These are phyloP conservation scores for Plecturocebus donacophilus DNA, from an alignment of 2,113 vertebrate genomes.

Conservation along the genomic window DNA sequence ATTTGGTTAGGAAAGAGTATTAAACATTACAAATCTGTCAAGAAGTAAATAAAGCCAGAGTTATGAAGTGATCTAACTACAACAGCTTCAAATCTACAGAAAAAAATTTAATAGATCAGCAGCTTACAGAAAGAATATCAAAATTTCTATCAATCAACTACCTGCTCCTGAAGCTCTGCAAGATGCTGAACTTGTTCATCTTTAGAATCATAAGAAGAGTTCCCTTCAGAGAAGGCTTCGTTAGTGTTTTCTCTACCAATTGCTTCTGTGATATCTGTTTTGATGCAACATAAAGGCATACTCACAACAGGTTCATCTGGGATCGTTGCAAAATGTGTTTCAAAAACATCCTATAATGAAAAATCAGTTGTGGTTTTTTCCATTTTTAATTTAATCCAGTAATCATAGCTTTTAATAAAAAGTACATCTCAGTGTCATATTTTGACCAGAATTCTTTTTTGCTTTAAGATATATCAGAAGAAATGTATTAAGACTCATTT, in stretches of 20 bases:
- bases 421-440: not conserved
- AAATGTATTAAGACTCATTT: not conserved
- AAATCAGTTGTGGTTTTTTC: constrained; percentile 43
- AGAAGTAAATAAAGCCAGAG: not conserved
- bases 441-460: constrained; percentile 33
- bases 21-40: not conserved
- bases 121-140: not conserved
- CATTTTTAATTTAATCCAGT: constrained; percentile 4
- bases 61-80: not conserved
- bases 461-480: not conserved
- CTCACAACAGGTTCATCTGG: constrained; percentile 83
- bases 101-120: not conserved
- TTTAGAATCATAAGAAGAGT: constrained; percentile 84
- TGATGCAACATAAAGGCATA: constrained; percentile 4
- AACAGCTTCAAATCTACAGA: constrained; percentile 15
- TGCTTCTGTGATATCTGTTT: constrained; percentile 49
- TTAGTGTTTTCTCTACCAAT: constrained; percentile 82
- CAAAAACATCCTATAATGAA: constrained; percentile 93
- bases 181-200: constrained; percentile 82
- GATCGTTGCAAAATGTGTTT: constrained; percentile 90
- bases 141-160: constrained; percentile 61
- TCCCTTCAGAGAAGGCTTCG: constrained; percentile 85
- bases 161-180: constrained; percentile 89
- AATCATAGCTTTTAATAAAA: not conserved
- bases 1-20: constrained; percentile 3